phyloP scores from a whole-genome alignment of 2,113 vertebrate genomes.

The Origma solitaria region DNA sequence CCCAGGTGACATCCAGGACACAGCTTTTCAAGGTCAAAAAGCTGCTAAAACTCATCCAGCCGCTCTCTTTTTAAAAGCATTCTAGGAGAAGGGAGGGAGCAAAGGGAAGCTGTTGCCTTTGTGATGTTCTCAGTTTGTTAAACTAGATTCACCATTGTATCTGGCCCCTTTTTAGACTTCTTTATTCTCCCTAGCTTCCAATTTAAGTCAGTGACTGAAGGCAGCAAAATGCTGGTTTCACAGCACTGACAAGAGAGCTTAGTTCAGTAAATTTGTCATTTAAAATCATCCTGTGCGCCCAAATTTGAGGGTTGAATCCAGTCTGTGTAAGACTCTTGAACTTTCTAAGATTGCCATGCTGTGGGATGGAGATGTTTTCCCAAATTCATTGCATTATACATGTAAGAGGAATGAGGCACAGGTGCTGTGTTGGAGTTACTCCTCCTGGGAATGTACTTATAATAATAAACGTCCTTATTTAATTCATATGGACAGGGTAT shows the following conservation, averaged over 20 bases:
- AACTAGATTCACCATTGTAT: not conserved
- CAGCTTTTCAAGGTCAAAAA: not conserved
- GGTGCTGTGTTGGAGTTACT: not conserved
- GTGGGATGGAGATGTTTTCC: not conserved
- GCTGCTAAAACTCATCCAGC: not conserved
- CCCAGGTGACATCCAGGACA: not conserved
- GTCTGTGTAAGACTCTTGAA: not conserved
- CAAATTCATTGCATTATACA: not conserved
- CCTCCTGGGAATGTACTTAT: not conserved
- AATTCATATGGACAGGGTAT: not conserved
- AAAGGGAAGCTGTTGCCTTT: not conserved
- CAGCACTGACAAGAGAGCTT: not conserved
- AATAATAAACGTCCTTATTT: too few species aligned
- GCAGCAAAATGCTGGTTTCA: constrained; percentile 4
- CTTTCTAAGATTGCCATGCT: not conserved
- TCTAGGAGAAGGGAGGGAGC: not conserved
- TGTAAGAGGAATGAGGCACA: not conserved
- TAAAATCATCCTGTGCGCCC: not conserved
- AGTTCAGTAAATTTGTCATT: constrained; percentile 5
- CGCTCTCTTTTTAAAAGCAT: not conserved
- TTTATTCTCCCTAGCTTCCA: constrained; percentile 6
- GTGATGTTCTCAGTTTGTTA: not conserved
- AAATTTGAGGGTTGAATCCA: not conserved
- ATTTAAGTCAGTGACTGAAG: not conserved
- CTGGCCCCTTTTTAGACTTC: not conserved